These are phyloP conservation scores for Escarpia spicata DNA, from an alignment of 2,888 invertebrate species.

Conservation along the genomic window DNA sequence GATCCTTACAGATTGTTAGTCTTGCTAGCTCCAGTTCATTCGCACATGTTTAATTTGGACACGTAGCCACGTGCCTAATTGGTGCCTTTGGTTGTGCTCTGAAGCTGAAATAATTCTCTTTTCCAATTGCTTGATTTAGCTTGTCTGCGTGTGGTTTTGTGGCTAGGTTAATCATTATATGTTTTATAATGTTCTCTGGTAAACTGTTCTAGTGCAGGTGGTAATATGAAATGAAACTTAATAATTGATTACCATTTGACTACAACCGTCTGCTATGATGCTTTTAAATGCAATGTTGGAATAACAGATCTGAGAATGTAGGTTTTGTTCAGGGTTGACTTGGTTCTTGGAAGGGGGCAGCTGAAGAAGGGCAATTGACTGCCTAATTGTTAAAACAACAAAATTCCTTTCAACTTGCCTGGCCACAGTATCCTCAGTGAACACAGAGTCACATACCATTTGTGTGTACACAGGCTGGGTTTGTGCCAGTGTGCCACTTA, in stretches of 20 bases:
- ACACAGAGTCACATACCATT: background rate
- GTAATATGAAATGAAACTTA: background rate
- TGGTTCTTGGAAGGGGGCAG: background rate
- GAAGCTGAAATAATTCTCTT: background rate
- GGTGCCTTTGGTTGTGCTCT: background rate
- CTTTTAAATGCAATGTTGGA: background rate
- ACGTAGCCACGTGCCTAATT: background rate
- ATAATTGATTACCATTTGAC: background rate
- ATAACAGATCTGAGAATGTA: background rate
- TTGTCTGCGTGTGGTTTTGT: background rate
- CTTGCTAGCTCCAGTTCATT: background rate
- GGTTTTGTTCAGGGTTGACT: background rate
- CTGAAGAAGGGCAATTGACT: background rate
- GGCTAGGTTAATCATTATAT: background rate
- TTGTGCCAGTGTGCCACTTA: background rate
- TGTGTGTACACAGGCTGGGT: background rate
- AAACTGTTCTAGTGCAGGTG: background rate
- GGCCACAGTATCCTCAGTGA: background rate
- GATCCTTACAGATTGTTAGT: slow-evolving; percentile 2
- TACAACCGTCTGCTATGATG: background rate
- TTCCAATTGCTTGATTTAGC: background rate
- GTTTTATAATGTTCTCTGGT: background rate
- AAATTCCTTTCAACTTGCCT: background rate
- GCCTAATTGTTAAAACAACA: background rate
- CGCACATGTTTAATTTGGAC: background rate